Evolutionary conservation across 1,140 invertebrate species (phyloP).

Genomic region (Drosophila orena): DNA sequence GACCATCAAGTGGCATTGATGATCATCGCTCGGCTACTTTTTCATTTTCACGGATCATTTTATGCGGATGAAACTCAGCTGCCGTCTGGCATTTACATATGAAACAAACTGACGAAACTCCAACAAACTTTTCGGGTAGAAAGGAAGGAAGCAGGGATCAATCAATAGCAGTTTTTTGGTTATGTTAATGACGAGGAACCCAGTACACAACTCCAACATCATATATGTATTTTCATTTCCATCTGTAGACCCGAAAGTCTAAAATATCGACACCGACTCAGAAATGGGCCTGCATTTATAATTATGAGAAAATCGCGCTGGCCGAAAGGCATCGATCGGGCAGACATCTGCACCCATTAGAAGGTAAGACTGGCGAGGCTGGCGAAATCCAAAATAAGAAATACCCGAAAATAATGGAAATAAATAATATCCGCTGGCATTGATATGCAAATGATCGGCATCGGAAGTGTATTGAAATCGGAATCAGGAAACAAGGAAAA

Average conservation of each 20-base stretch:
- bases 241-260: constrained; percentile 11
- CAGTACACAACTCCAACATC: not conserved
- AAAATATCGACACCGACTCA: constrained; percentile 36
- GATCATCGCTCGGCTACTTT: not conserved
- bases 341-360: constrained; percentile 50
- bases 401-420: constrained; percentile 42
- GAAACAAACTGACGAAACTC: constrained; percentile 36
- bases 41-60: no score
- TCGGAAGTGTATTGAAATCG: constrained; percentile 59
- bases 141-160: constrained; percentile 27
- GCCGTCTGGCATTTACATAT: constrained; percentile 35
- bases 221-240: constrained; percentile 1
- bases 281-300: constrained; percentile 46
- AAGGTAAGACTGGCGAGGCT: not conserved
- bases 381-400: constrained; percentile 23
- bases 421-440: constrained; percentile 63
- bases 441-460: constrained; percentile 57
- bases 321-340: constrained; percentile 14
- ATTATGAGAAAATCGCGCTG: constrained; percentile 54
- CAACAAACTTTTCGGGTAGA: not conserved
- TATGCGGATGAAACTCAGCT: constrained; percentile 14
- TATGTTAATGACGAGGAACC: constrained; percentile 37
- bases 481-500: constrained; percentile 4
- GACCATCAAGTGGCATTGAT: constrained; percentile 29
- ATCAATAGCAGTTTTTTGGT: constrained; percentile 37